Conservation (phyloP, 1,140 invertebrate genomes). For the Meloidogyne exigua region DNA sequence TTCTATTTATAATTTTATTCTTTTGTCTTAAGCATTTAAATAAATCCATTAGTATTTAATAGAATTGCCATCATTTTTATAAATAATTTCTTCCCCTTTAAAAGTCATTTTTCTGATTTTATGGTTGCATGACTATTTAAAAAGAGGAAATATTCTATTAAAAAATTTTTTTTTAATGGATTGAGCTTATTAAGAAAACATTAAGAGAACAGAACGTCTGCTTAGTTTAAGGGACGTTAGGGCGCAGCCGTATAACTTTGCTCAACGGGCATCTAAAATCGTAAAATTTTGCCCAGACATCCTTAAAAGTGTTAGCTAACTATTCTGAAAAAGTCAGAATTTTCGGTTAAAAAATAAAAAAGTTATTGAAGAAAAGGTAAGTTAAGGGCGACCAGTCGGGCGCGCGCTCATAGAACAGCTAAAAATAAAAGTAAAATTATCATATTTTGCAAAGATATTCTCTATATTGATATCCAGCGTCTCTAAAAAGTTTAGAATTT, state of each 20-base stretch:
- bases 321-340: background rate
- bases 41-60: background rate
- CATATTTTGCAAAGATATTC: background rate
- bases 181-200: background rate
- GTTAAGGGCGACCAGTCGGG: background rate
- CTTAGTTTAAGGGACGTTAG: background rate
- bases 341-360: background rate
- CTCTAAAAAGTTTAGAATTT: background rate
- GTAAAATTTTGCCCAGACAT: background rate
- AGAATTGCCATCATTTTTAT: background rate
- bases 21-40: background rate
- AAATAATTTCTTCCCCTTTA: background rate
- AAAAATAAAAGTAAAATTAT: background rate
- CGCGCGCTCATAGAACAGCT: background rate
- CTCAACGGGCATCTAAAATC: background rate
- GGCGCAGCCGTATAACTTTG: background rate
- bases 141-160: background rate
- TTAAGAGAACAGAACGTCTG: background rate
- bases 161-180: background rate
- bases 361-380: background rate
- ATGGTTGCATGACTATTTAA: background rate
- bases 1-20: background rate
- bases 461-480: background rate
- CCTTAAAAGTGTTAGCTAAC: background rate
- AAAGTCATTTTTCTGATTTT: background rate